phyloP scores from a whole-genome alignment of 2,797 vertebrate genomes.

The Microtus californicus region DNA sequence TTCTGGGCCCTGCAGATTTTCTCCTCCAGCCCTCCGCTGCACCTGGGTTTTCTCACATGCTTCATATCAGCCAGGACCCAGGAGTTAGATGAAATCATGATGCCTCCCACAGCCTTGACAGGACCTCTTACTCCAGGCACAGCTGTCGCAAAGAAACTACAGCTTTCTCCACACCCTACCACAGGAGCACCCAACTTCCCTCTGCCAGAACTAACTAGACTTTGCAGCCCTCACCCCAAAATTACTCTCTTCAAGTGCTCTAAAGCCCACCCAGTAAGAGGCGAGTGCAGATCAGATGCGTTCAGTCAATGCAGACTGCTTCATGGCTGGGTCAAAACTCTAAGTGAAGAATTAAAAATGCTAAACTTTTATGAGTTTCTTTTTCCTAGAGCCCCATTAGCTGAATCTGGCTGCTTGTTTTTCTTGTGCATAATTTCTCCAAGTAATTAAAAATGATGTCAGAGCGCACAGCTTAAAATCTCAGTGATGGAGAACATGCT shows the following conservation, averaged over 20 bases:
- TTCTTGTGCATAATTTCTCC: constrained; percentile 28
- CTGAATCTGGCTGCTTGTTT: not conserved
- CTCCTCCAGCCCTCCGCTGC: not conserved
- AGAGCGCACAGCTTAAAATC: not conserved
- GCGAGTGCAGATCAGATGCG: not conserved
- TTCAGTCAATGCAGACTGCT: not conserved
- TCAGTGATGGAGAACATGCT: constrained; percentile 19
- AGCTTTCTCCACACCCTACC: not conserved
- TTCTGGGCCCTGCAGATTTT: not conserved
- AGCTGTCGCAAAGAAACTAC: not conserved
- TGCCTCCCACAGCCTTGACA: no score
- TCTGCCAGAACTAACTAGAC: not conserved
- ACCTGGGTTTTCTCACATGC: not conserved
- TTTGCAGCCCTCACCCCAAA: not conserved
- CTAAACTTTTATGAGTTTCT: not conserved
- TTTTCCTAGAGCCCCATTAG: not conserved
- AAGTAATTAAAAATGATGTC: constrained; percentile 67
- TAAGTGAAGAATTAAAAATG: not conserved
- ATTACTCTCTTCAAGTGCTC: not conserved
- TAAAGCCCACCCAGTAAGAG: not conserved
- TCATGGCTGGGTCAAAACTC: not conserved
- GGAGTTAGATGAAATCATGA: not conserved
- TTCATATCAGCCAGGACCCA: not conserved
- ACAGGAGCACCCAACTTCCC: not conserved
- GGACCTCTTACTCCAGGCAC: not conserved